These are phyloP conservation scores for Chlorocebus sabaeus DNA, from an alignment of 2,113 vertebrate genomes.

Conservation along the genomic window DNA sequence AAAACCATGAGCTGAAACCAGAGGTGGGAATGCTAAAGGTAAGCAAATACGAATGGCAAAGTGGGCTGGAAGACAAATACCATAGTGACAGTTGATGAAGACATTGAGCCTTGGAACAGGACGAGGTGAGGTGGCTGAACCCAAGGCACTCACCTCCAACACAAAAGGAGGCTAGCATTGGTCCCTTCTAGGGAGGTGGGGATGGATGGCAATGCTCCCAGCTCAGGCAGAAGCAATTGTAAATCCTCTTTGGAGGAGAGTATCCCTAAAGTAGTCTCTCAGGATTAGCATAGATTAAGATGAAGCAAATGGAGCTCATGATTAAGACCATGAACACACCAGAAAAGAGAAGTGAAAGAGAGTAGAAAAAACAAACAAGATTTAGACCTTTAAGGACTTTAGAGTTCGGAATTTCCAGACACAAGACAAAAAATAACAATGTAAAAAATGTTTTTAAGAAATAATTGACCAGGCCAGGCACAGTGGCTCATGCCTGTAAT, in stretches of 20 bases:
- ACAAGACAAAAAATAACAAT: neutral
- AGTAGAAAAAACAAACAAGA: neutral
- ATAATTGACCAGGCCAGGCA: too few relatives aligned
- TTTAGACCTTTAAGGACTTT: neutral
- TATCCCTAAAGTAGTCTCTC: neutral
- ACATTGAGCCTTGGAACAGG: neutral
- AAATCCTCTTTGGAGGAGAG: neutral
- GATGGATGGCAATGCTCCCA: too few relatives aligned
- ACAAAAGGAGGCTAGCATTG: neutral
- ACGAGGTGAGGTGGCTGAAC: neutral
- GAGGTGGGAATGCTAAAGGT: neutral
- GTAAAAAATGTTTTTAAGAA: neutral
- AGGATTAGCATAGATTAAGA: neutral
- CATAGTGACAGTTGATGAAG: neutral
- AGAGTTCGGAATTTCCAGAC: neutral
- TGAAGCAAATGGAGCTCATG: neutral
- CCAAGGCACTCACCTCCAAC: neutral
- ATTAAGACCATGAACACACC: neutral
- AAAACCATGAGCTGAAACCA: conserved; percentile 11
- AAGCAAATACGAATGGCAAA: neutral
- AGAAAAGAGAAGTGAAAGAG: neutral
- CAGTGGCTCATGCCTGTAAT: too few relatives aligned
- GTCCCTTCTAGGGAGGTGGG: neutral
- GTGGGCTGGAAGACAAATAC: neutral
- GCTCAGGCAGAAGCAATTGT: neutral